Evolutionary conservation across 1,140 invertebrate species (phyloP), one percentile per base, ranked within the genome.

Genomic region (Orchestia grillus): DNA sequence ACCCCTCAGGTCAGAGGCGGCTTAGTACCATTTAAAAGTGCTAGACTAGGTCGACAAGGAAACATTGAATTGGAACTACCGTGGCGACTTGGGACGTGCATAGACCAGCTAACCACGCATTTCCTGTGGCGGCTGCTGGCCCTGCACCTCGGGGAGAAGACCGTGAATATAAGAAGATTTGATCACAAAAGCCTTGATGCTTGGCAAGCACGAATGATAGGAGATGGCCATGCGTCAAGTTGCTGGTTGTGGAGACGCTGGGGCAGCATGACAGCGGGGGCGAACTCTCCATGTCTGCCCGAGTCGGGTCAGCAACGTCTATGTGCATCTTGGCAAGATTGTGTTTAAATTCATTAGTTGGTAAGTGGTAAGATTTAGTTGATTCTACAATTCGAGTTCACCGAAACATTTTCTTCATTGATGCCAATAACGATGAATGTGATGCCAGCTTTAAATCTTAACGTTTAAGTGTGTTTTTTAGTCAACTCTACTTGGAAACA

Each of bases 141-240:
- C 62, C 62, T 36, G 62, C 28, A 77, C 62, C 62, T 77, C 62
- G 28, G 62, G 62, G 62, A 36, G 11, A 77, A 77, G 15, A 77
- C 62, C 62, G 62, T 77, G 62, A 77, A 77, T 77, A n/a, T n/a
- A 77, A 77, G 62, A 77, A 77, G 62, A 77, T 77, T 77, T 77
- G 62, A 77, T 77, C 62, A 77, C 62, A 77, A 77, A 77, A 77
- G 62, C 62, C 62, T 77, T 77, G 62, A 77, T 77, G 62, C 62
- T 77, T 28, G 62, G 62, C 62, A 77, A 53, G 62, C 62, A 77
- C 62, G 62, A 36, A 77, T 77, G 62, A 77, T 77, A 77, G 62
- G 62, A 77, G 62, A 77, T 8, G 28, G 62, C 28, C 11, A 77
- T 77, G 62, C 62, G 62, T 77, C 62, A 77, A 77, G 62, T 77